Evolutionary conservation across 92 coral and sea anemone species (phyloP), one percentile per base, ranked within the genome.

Genomic region (Hydrozoanthus gracilis): DNA sequence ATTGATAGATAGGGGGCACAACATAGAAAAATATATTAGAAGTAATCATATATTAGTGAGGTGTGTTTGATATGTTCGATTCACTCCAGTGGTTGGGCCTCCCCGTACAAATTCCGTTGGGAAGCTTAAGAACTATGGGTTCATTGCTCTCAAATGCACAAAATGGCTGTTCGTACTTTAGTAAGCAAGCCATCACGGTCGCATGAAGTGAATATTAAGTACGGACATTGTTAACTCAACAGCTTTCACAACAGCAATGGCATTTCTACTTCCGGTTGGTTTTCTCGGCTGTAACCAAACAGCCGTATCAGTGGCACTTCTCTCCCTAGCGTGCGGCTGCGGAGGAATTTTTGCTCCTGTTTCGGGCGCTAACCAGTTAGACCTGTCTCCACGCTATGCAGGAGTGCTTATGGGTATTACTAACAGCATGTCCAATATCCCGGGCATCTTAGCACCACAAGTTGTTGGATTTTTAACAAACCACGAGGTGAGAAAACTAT

Each of bases 311-410:
- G 91, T 91, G 2, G 77, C 78, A 12, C 87, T 91, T 5, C 83
- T 91, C 12, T 84, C 92, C 11, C 71, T 88, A 44, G 86, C 94
- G 45, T 88, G 91, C 75, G 91, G 89, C 4, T 82, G 86, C 16
- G 85, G 87, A 56, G 92, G 91, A 2, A 77, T 91, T 8, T 85
- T 76, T 73, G 87, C 94, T 6, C 74, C 92, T 6, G 78, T 87
- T 1, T 86, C 87, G 5, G 51, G 88, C 12, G 80, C 92, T 7
- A 86, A 84, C 64, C 79, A 91, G 4, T 67, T 91, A 9, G 94
- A 91, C 76, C 77, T 91, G 8, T 73, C 94, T 8, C 94, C 94
- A 14, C 91, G 94, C 35, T 91, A 79, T 74, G 64, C 94, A 69
- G 91, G 94, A 5, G 50, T 91, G 10, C 62, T 83, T 4, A 88